Percentiles rank a stretch among this genome's conserved stretches.
phyloP scores from a whole-genome alignment of 2,797 vertebrate genomes.

The Lophotriccus pileatus region DNA sequence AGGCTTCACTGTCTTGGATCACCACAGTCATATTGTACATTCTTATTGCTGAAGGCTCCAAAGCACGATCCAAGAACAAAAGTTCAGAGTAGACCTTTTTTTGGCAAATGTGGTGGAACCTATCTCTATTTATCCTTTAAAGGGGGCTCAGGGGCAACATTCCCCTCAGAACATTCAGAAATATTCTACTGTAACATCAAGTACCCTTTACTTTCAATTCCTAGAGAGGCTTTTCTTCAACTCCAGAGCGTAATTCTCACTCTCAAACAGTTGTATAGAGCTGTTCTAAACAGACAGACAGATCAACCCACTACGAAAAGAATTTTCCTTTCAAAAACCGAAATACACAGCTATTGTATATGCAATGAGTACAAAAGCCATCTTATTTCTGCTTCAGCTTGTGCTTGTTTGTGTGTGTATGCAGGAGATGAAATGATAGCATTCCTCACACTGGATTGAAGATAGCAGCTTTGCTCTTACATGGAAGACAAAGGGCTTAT shows the following conservation, averaged over 20 bases:
- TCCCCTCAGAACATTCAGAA: background rate
- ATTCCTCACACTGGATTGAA: background rate
- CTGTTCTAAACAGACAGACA: background rate
- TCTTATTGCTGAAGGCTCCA: background rate
- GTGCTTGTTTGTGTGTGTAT: background rate
- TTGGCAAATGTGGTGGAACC: background rate
- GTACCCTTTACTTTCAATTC: accelerated
- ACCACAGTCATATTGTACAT: background rate
- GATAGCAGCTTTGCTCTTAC: background rate
- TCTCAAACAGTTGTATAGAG: background rate
- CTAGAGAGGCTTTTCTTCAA: background rate
- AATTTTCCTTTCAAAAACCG: background rate
- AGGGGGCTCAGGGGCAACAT: background rate
- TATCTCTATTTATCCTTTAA: background rate
- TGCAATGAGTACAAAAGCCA: background rate
- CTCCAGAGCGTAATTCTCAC: accelerated
- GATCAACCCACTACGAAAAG: background rate
- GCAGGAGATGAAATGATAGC: background rate
- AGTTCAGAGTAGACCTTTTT: background rate
- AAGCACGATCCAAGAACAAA: background rate
- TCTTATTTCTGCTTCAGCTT: background rate
- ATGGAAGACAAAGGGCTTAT: background rate
- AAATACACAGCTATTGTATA: background rate
- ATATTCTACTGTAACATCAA: background rate
- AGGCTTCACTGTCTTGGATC: background rate